Conservation (phyloP, 2,888 invertebrate species). For the Sinodicranocentrus sp. region DNA sequence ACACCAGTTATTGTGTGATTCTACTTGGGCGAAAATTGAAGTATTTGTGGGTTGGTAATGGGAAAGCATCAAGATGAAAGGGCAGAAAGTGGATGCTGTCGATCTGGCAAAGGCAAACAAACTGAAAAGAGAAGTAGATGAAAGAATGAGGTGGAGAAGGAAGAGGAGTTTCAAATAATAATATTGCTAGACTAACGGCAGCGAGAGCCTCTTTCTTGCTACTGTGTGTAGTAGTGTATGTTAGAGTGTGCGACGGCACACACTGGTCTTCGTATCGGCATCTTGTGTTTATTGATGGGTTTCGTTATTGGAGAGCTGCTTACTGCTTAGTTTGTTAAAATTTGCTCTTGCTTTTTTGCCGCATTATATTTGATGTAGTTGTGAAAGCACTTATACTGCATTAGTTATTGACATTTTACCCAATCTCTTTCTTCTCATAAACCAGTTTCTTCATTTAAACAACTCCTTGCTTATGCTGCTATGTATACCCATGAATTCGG, state of each 20-base stretch:
- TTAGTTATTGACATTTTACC: conserved; percentile 9
- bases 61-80: conserved; percentile 73
- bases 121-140: conserved; percentile 11
- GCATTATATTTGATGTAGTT: background rate
- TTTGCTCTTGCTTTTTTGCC: background rate
- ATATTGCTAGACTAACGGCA: conserved; percentile 25
- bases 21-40: conserved; percentile 74
- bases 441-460: too few relatives aligned
- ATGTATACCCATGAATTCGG: too few relatives aligned
- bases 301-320: background rate
- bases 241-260: too few relatives aligned
- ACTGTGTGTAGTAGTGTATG: too few relatives aligned
- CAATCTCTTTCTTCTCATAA: background rate
- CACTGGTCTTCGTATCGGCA: too few relatives aligned
- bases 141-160: conserved; percentile 21
- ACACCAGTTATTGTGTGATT: conserved; percentile 67
- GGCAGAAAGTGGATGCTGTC: conserved; percentile 75
- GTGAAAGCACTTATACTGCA: conserved; percentile 8
- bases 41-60: conserved; percentile 74
- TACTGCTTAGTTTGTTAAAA: conserved; percentile 10
- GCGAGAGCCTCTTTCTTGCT: conserved; percentile 9
- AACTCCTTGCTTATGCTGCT: too few relatives aligned
- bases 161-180: conserved; percentile 27
- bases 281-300: background rate
- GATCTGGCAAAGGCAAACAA: conserved; percentile 67